These are phyloP conservation scores for Pelmatolapia mariae DNA, from an alignment of 2,113 vertebrate genomes.

Conservation along the genomic window DNA sequence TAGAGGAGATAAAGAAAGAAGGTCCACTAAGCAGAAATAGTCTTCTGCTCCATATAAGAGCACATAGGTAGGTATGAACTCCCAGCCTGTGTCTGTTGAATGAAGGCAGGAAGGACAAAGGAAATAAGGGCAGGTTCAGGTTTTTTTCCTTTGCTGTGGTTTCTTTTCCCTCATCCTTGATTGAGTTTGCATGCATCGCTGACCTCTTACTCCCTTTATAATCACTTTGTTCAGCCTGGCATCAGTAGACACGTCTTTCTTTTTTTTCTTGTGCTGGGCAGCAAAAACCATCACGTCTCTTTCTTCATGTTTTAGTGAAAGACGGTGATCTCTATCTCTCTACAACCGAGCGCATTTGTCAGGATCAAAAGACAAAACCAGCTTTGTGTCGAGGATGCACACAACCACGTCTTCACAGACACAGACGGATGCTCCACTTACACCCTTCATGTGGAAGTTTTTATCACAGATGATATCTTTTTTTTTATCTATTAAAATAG, in stretches of 20 bases:
- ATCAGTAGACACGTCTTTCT: background rate
- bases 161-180: background rate
- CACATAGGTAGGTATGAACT: background rate
- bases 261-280: background rate
- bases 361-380: conserved; percentile 17
- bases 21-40: background rate
- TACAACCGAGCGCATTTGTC: background rate
- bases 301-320: background rate
- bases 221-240: background rate
- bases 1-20: background rate
- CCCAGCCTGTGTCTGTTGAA: background rate
- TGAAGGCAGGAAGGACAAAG: background rate
- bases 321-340: background rate
- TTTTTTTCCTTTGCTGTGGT: background rate
- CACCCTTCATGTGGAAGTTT: background rate
- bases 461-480: background rate
- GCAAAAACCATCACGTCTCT: background rate
- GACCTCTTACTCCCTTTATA: background rate
- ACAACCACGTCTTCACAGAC: background rate
- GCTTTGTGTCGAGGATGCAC: background rate
- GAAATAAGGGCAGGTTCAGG: background rate
- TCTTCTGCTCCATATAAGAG: background rate
- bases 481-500: background rate
- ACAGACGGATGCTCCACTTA: background rate
- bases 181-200: background rate